Percentiles rank a stretch among this genome's conserved stretches.
phyloP scores from a whole-genome alignment of 2,888 invertebrate species.

The Folsomia candida region DNA sequence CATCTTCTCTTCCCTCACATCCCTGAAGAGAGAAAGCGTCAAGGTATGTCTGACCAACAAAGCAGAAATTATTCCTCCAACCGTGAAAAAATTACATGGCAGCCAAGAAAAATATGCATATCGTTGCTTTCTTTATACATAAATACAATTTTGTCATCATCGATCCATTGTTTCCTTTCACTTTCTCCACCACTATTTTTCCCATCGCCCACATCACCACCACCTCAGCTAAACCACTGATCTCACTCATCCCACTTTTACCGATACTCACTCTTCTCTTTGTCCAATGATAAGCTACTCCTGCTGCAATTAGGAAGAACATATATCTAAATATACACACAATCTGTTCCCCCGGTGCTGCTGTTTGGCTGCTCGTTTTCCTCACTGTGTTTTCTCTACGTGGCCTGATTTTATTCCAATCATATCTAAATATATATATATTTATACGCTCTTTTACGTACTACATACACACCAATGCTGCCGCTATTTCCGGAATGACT shows the following conservation, averaged over 20 bases:
- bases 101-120: neutral
- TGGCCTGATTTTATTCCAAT: neutral
- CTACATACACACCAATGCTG: too few relatives aligned
- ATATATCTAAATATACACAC: too few relatives aligned
- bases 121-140: neutral
- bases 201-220: too few relatives aligned
- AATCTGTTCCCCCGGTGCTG: too few relatives aligned
- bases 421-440: neutral
- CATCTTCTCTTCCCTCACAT: conserved; percentile 92
- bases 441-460: too few relatives aligned
- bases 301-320: too few relatives aligned
- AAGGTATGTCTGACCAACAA: conserved; percentile 64
- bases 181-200: neutral
- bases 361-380: neutral
- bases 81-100: neutral
- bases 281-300: too few relatives aligned
- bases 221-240: too few relatives aligned
- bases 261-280: too few relatives aligned
- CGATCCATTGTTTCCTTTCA: neutral
- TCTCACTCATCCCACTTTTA: too few relatives aligned
- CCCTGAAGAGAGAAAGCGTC: conserved; percentile 94
- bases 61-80: too few relatives aligned
- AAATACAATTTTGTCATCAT: neutral
- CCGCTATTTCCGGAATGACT: too few relatives aligned
- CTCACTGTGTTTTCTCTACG: neutral